phyloP scores from a whole-genome alignment of 1,140 invertebrate genomes.

The Dendrolimus punctatus region DNA sequence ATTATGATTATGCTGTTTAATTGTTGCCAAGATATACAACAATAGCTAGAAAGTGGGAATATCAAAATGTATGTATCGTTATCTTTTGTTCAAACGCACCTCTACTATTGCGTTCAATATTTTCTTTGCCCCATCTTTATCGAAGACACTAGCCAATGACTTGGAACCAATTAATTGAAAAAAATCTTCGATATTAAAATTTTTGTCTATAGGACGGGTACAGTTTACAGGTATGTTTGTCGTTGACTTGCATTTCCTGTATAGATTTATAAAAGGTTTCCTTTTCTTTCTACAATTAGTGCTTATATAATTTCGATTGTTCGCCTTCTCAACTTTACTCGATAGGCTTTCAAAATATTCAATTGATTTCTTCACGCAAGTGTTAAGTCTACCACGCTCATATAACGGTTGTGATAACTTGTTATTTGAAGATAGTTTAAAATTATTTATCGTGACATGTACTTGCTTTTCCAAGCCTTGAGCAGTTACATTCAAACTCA shows the following conservation, averaged over 20 bases:
- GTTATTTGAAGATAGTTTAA: too few species aligned
- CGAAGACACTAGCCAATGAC: slow-evolving; percentile 23
- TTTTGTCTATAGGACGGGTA: slow-evolving; percentile 32
- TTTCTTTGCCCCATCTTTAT: slow-evolving; percentile 18
- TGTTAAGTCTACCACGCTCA: too few species aligned
- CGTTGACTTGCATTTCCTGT: slow-evolving; percentile 52
- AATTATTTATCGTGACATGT: too few species aligned
- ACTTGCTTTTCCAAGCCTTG: too few species aligned
- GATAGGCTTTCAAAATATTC: neutral
- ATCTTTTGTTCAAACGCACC: slow-evolving; percentile 12
- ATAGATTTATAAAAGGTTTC: slow-evolving; percentile 35
- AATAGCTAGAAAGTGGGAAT: too few species aligned
- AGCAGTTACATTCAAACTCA: too few species aligned
- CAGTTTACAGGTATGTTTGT: slow-evolving; percentile 29
- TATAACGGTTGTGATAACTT: too few species aligned
- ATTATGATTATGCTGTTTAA: too few species aligned
- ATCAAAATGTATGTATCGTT: slow-evolving; percentile 2
- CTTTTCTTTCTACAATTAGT: slow-evolving; percentile 17
- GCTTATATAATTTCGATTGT: slow-evolving; percentile 2
- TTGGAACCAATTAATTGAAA: slow-evolving; percentile 38
- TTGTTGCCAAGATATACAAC: too few species aligned
- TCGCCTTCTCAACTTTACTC: neutral
- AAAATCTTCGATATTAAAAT: slow-evolving; percentile 46
- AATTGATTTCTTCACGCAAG: too few species aligned
- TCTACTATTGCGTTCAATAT: slow-evolving; percentile 24